Base-by-base conservation (phyloP, 2,888 invertebrate genomes). In the Rotaria macrura region DNA sequence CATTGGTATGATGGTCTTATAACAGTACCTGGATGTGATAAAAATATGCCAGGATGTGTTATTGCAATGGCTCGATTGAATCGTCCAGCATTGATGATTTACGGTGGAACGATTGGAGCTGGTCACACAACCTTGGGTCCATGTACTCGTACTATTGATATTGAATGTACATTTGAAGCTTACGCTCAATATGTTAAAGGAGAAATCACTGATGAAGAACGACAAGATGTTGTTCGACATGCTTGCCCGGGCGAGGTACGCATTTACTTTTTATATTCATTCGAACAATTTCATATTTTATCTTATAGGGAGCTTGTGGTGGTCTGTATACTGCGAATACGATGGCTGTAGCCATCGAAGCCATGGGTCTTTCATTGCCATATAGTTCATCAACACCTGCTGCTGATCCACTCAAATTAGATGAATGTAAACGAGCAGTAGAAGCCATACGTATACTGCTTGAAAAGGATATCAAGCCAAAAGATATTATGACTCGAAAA, bases 311-410 rank as follows among this genome's bases (percentile, higher is more conserved):
- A 57, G 85, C 86, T 38, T 86, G 86, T 74, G 86, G 84, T 29
- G 86, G 86, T 38, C 29, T 86, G 25, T 86, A 86, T 74, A 86
- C 86, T 49, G 86, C 86, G n/a, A 86, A 86, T 79, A 86, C 86
- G 38, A 86, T 86, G 86, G 84, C 86, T n/a, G n/a, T 47, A 47
- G 86, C 85, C 10, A 85, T 86, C n/a, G 86, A 86, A 85, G 65
- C 86, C 4, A 49, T 86, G 49, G 86, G 86, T 49, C 86, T 86
- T 85, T 40, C 85, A 25, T 65, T 86, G n/a, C 85, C 86, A 17
- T 72, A 85, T 40, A 74, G 74, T 52, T 84, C 86, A 25, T 72
- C 85, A 34, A 43, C 52, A 49, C 74, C 84, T n/a, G 86, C 86
- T 34, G 65, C 85, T 84, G 84, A 52, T 84, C 55, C 52, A 55